Base-by-base conservation (phyloP, 2,113 vertebrate species). In the Caranx ignobilis region DNA sequence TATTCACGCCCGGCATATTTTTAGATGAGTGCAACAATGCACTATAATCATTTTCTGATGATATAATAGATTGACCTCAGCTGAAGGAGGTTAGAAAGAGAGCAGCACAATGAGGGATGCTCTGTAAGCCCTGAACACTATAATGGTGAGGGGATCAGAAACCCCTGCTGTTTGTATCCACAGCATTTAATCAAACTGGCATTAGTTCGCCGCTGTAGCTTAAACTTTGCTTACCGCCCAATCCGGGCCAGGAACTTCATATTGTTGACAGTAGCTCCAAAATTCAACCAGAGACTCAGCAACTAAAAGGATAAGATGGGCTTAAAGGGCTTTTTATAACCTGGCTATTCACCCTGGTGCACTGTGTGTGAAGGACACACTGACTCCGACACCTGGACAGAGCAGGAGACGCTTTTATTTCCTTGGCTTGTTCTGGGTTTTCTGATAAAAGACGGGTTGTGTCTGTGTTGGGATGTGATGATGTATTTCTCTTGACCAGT, bases 161-260 rank as follows among this genome's bases (percentile, higher is more conserved):
- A 76, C 91, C 91, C 94, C 93, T 81, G 90, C 93, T 93, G 93
- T 65, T 91, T 84, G 86, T 87, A 71, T 82, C 87, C 85, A 15
- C 56, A 88, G 91, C 86, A 88, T 91, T 95, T 94, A 92, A 95
- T 94, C 91, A 92, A 92, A 87, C 88, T 87, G 89, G 93, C 87
- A 91, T 94, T 95, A 94, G 89, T 92, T 91, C 79, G 88, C 77
- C 82, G 82, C 82, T 86, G 77, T 85, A 84, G 93, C 91, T 94
- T 89, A 92, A 90, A 83, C 83, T 91, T 92, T 85, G 75, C 93
- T 90, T 90, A 90, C 89, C 92, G 90, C 86, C 86, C 81, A 92
- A 92, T 94, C 90, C 87, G 31, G 64, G 70, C 84, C 43, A 26
- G 80, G 81, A 81, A 88, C 89, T 91, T 92, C 87, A 88, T 89